Base-by-base conservation (phyloP, 2,888 invertebrate genomes). In the Trissoscelio sp. region DNA sequence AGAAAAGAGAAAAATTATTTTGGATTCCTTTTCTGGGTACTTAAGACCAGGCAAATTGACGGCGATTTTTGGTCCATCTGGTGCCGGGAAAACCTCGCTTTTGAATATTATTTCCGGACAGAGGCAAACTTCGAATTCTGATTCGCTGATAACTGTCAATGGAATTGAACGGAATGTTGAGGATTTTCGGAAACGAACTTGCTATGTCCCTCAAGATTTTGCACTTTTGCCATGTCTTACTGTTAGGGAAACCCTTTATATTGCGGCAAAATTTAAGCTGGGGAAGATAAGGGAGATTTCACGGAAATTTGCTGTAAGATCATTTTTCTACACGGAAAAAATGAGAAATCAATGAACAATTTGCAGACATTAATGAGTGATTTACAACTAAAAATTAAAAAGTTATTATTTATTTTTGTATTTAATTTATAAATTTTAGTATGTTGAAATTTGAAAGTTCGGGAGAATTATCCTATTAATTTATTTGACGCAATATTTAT, bases 71-170 rank as follows among this genome's bases (percentile, higher is more conserved):
- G 95, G 95, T 0, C 95, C 95, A 4, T 95, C 95, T 0, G 95
- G 95, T 0, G 95, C 95, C 0, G 95, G 97, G 7, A 97, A 97
- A 88, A 95, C 96, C 0, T 94, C 96, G 0, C 92, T 97, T 2
- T 93, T 97, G 84, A 95, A 95, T 88, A 94, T 96, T 79, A 90
- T 97, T 53, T 95, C 96, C 0, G 95, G 95, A 39, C 94, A 95
- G 89, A 94, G 62, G 34, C 69, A 67, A 16, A 11, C 44, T 5
- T 70, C 81, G 0, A 81, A 81, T 53, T 22, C 64, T 0, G 75
- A 77, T 34, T 97, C 98, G 0, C 92, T 92, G 18, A 93, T 97
- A 51, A 92, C 92, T 20, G 92, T 97, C 1, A 97, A 97, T 89
- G 95, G 95, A 1, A 92, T 93, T 18, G 88, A 93, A 53, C 92